A percentile compares a stretch with the other conserved stretches of the same genome.
Conservation (phyloP, 1,140 invertebrate genomes). For the Lanistes nyassanus region DNA sequence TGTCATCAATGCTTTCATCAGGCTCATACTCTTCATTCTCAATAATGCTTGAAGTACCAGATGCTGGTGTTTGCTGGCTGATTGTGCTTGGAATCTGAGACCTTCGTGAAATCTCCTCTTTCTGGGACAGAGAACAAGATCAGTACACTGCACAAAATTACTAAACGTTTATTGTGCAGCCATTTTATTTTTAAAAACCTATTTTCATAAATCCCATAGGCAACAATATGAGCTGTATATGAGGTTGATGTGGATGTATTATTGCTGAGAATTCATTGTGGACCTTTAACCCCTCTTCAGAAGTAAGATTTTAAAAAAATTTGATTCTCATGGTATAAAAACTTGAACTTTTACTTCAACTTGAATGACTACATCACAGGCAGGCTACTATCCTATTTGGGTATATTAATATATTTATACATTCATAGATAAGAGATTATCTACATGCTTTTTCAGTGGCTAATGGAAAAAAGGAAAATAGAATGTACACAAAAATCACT, state of each 20-base stretch:
- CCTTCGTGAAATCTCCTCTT: conserved; percentile 7
- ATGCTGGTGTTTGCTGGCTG: neutral
- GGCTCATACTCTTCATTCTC: neutral
- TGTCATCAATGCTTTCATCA: conserved; percentile 1
- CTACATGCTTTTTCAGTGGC: too few species aligned
- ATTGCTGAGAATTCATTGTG: neutral
- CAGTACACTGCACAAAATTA: too few species aligned
- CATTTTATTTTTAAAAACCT: neutral
- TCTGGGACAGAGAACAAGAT: conserved; percentile 7
- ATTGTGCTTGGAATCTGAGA: neutral
- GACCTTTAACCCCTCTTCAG: too few species aligned
- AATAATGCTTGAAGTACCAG: conserved; percentile 5
- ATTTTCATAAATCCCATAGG: neutral
- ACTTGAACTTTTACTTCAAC: too few species aligned
- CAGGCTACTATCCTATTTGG: too few species aligned
- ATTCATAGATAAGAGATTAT: too few species aligned
- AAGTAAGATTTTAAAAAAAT: too few species aligned
- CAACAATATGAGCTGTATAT: neutral
- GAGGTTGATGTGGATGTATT: neutral
- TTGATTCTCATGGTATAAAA: neutral
- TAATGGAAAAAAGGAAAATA: neutral
- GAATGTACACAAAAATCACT: neutral
- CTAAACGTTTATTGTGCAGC: too few species aligned
- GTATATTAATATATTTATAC: too few species aligned
- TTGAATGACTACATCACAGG: too few species aligned